Conservation (phyloP, 2,888 invertebrate genomes). For the Scrobipalpa costella region DNA sequence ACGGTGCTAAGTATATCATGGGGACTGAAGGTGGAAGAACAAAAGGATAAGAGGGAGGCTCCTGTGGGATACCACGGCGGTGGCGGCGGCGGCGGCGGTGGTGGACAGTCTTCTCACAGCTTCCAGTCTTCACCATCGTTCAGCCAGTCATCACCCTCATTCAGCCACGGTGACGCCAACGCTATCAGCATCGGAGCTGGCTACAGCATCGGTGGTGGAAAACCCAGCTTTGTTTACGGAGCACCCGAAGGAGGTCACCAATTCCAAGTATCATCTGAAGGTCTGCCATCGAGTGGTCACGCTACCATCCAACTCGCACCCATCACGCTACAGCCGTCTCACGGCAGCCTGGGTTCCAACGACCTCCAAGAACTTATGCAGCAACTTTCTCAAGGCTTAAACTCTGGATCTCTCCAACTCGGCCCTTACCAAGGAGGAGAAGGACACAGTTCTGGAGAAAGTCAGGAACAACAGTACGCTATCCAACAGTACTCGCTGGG, state of each 20-base stretch:
- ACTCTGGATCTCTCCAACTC: conserved; percentile 60
- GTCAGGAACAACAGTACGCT: conserved; percentile 48
- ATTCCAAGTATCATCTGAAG: conserved; percentile 55
- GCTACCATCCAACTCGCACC: conserved; percentile 63
- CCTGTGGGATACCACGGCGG: conserved; percentile 49
- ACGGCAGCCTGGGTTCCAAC: conserved; percentile 52
- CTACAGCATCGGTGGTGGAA: conserved; percentile 72
- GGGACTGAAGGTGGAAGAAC: conserved; percentile 60
- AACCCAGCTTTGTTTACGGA: conserved; percentile 58
- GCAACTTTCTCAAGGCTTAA: conserved; percentile 64
- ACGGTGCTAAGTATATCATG: conserved; percentile 64
- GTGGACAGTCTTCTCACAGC: neutral
- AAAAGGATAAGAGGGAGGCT: conserved; percentile 71
- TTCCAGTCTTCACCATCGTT: conserved; percentile 8
- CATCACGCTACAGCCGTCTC: conserved; percentile 61
- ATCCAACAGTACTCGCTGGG: conserved; percentile 59
- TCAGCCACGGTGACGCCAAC: conserved; percentile 65
- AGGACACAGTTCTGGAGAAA: conserved; percentile 50
- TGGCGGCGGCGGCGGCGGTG: neutral
- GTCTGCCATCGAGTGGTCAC: conserved; percentile 57
- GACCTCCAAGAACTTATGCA: conserved; percentile 71
- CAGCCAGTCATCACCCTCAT: conserved; percentile 43
- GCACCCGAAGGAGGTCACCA: conserved; percentile 54
- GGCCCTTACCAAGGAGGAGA: conserved; percentile 49
- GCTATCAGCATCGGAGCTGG: conserved; percentile 73